Evolutionary conservation across 1,140 invertebrate genomes (phyloP).

Genomic region (Eriocheir sinensis): DNA sequence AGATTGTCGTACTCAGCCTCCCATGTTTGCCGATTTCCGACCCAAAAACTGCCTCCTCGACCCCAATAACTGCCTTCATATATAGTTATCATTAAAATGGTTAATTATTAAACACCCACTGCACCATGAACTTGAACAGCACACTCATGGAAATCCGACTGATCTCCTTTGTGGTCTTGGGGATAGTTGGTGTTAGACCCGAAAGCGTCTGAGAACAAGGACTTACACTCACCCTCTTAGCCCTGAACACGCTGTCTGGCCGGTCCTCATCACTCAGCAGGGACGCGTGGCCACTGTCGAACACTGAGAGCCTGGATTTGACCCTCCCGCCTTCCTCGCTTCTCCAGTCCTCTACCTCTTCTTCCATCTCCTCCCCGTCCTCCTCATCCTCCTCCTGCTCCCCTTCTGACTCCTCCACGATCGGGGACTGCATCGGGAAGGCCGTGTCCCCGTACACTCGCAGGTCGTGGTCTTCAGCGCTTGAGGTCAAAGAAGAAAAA

Average conservation of each 20-base stretch:
- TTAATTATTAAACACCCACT: too few relatives aligned
- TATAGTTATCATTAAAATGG: too few relatives aligned
- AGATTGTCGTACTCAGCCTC: too few relatives aligned
- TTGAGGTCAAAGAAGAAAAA: neutral
- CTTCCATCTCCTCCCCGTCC: neutral
- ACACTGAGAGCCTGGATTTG: slow-evolving; percentile 37
- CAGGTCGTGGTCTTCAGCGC: neutral
- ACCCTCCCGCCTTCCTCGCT: neutral
- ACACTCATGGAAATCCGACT: neutral
- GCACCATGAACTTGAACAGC: too few relatives aligned
- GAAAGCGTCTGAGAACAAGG: too few relatives aligned
- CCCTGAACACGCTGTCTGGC: slow-evolving; percentile 70
- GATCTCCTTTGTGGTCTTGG: too few relatives aligned
- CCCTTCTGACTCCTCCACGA: slow-evolving; percentile 38
- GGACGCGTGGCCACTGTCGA: slow-evolving; percentile 65
- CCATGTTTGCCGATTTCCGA: too few relatives aligned
- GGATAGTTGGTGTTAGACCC: too few relatives aligned
- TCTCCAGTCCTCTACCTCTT: neutral
- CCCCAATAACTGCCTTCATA: too few relatives aligned
- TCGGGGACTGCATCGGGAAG: slow-evolving; percentile 6
- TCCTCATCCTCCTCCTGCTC: slow-evolving; percentile 41
- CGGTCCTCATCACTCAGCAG: slow-evolving; percentile 65
- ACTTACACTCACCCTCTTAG: slow-evolving; percentile 56
- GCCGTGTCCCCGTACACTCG: neutral
- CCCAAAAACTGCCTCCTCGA: too few relatives aligned